These are phyloP conservation scores for Synergus umbraculus DNA, from an alignment of 2,888 invertebrate genomes.

Conservation along the genomic window DNA sequence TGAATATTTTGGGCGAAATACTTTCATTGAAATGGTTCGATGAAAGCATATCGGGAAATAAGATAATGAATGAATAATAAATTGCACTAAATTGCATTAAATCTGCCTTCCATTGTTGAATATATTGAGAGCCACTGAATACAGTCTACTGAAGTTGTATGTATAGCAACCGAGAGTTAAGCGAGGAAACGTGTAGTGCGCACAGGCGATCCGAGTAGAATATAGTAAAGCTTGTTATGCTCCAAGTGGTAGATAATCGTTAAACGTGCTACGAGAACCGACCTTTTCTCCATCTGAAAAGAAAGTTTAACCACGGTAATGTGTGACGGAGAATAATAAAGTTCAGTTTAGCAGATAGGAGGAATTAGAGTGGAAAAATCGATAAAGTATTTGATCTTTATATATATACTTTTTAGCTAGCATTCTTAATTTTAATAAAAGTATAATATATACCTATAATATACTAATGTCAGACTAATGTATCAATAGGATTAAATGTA, in stretches of 20 bases:
- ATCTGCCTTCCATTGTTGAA: not conserved
- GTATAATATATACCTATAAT: too few species aligned
- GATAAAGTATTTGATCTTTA: not conserved
- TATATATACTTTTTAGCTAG: not conserved
- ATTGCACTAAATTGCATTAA: not conserved
- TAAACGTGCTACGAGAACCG: slow-evolving; percentile 31
- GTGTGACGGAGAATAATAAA: slow-evolving; percentile 34
- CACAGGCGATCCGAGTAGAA: slow-evolving; percentile 35
- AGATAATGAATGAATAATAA: not conserved
- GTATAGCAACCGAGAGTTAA: slow-evolving; percentile 22
- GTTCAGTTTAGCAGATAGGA: slow-evolving; percentile 10
- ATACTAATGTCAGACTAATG: too few species aligned
- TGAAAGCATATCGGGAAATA: not conserved
- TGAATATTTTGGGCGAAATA: not conserved
- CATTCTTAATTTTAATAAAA: too few species aligned
- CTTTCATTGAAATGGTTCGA: too few species aligned
- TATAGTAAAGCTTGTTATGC: slow-evolving; percentile 39
- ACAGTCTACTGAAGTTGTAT: not conserved
- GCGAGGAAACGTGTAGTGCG: slow-evolving; percentile 33
- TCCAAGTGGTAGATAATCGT: slow-evolving; percentile 41
- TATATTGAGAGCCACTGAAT: slow-evolving; percentile 24
- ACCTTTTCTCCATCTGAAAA: slow-evolving; percentile 40
- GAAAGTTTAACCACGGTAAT: slow-evolving; percentile 38
- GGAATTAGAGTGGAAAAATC: slow-evolving; percentile 21
- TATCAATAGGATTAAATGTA: not conserved